These are phyloP conservation scores for Ficedula albicollis DNA, from an alignment of 2,797 vertebrate genomes.

Conservation along the genomic window DNA sequence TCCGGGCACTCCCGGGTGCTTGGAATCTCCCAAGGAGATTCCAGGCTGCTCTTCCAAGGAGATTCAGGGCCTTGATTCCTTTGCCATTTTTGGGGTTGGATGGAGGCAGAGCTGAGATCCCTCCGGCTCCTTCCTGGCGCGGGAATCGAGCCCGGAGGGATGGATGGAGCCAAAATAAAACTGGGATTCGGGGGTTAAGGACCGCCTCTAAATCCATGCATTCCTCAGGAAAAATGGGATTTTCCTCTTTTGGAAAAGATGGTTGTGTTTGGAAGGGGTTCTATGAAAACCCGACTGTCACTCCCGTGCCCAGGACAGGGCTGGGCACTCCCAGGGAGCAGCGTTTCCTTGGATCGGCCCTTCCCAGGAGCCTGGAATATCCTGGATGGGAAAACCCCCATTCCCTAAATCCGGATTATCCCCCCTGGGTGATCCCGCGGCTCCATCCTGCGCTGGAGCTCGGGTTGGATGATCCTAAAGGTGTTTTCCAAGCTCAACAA, in stretches of 20 bases:
- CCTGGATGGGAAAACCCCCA: fast-evolving
- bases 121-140: neutral
- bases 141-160: neutral
- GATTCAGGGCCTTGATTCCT: neutral
- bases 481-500: neutral
- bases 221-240: neutral
- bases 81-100: neutral
- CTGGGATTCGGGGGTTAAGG: fast-evolving
- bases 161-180: neutral
- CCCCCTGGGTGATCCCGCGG: neutral
- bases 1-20: neutral
- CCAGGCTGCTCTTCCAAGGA: neutral
- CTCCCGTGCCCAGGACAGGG: no score
- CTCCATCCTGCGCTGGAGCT: neutral
- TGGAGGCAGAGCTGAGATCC: neutral
- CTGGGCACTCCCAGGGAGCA: neutral
- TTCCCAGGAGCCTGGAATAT: neutral
- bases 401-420: neutral
- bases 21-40: neutral
- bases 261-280: neutral
- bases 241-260: neutral
- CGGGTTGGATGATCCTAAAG: fast-evolving
- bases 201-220: fast-evolving
- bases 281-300: fast-evolving
- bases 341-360: neutral